A percentile compares a stretch with the other conserved stretches of the same genome.
Conservation (phyloP, 2,797 vertebrate genomes). For the Monodelphis domestica region DNA sequence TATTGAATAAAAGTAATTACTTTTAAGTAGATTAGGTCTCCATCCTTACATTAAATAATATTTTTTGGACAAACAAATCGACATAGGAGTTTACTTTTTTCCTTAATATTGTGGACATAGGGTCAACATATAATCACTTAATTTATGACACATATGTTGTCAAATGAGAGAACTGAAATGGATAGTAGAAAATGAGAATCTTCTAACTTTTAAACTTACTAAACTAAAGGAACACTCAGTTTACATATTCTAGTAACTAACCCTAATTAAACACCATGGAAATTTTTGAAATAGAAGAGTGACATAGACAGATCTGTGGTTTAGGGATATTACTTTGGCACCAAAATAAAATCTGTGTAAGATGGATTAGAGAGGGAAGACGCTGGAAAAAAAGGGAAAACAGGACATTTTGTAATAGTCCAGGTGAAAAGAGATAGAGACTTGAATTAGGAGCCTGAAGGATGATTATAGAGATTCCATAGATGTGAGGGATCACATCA, state of each 20-base stretch:
- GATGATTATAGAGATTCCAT: background rate
- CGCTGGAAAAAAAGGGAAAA: background rate
- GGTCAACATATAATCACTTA: background rate
- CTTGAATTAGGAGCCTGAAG: background rate
- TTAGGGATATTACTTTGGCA: background rate
- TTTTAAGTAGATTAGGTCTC: background rate
- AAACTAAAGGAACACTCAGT: background rate
- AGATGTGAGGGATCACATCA: background rate
- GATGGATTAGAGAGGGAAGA: background rate
- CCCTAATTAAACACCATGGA: background rate
- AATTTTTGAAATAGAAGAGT: background rate
- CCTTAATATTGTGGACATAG: background rate
- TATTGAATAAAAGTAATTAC: background rate
- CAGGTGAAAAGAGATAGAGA: background rate
- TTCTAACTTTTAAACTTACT: background rate
- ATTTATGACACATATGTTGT: background rate
- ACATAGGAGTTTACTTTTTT: background rate
- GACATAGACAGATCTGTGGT: background rate
- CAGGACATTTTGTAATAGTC: background rate
- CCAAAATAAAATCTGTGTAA: background rate
- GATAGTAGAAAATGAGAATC: background rate
- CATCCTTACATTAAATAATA: too few species aligned
- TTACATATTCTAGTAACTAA: background rate
- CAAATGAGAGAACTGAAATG: background rate
- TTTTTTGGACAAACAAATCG: background rate